A percentile compares a stretch with the other conserved stretches of the same genome.
Conservation (phyloP, 2,888 invertebrate genomes). For the Andrena bucephala region DNA sequence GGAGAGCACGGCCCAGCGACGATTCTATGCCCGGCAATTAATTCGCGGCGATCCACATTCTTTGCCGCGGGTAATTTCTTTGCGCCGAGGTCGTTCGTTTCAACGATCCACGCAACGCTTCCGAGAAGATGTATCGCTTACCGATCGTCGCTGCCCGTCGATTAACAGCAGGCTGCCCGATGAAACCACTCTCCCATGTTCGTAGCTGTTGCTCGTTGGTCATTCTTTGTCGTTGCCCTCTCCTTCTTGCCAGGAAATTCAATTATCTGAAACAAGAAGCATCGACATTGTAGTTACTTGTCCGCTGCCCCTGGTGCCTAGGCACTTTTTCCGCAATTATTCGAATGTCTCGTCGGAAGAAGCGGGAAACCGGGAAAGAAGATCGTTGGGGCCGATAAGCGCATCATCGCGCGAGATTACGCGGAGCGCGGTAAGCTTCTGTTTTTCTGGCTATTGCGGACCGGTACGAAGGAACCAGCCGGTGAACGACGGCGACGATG, state of each 20-base stretch:
- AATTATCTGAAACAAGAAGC: constrained; percentile 10
- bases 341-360: neutral
- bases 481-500: constrained; percentile 71
- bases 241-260: neutral
- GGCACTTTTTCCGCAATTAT: constrained; percentile 2
- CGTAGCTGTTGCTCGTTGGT: no score
- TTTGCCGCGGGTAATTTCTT: neutral
- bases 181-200: neutral
- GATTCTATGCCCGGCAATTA: constrained; percentile 1
- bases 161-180: constrained; percentile 8
- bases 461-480: constrained; percentile 80
- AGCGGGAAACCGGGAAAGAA: neutral
- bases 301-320: neutral
- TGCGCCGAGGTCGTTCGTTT: constrained; percentile 1
- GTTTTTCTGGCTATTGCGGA: constrained; percentile 69
- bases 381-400: constrained; percentile 18
- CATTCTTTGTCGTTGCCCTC: neutral
- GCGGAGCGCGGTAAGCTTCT: constrained; percentile 48
- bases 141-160: neutral
- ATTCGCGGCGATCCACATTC: constrained; percentile 10
- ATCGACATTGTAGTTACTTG: neutral
- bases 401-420: constrained; percentile 31
- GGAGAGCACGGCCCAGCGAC: neutral
- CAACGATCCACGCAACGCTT: constrained; percentile 7
- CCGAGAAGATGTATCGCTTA: constrained; percentile 21